Base-by-base conservation (phyloP, 2,113 vertebrate species). In the Corynorhinus townsendii region DNA sequence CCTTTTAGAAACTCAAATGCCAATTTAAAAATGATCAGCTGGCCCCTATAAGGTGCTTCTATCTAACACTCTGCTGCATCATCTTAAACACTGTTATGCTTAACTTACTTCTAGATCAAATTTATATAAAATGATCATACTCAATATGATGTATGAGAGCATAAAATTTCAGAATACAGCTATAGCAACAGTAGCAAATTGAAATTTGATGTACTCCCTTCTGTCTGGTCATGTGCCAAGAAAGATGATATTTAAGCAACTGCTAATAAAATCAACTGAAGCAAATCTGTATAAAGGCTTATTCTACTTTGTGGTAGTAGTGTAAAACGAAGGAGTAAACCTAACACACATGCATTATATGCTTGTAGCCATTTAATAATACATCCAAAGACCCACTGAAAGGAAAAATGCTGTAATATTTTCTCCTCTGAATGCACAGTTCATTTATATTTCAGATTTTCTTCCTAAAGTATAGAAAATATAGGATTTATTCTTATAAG, bases 11-110 rank as follows among this genome's bases (percentile, higher is more conserved):
- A 96, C 56, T 80, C 45, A 86, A 80, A 97, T 72, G 73, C 8
- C 86, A 96, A 11, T 84, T 95, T 95, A 19, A 79, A 96, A 96
- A 83, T 82, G 85, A 79, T 94, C 40, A 72, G 30, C 24, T 72
- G 38, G 33, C 33, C 75, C 24, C 10, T 71, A 33, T 82, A 54
- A 94, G 77, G 47, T 73, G 1, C 62, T 84, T 81, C 54, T 90
- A 19, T 68, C 7, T 79, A 43, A 33, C 77, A 49, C 14, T 69
- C 14, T 71, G 35, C 11, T n/a, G 33, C 33, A 76, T 88, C 43
- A 79, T 75, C 24, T 92, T 95, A 93, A 94, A 72, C 1, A 64
- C 10, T 28, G 40, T 12, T 80, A 47, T 94, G 86, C 43, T 89
- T 90, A 92, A 95, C 59, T 59, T 80, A 75, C 10, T 89, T 92